Conservation (phyloP, 2,113 vertebrate species). For the Laticauda laticaudata region DNA sequence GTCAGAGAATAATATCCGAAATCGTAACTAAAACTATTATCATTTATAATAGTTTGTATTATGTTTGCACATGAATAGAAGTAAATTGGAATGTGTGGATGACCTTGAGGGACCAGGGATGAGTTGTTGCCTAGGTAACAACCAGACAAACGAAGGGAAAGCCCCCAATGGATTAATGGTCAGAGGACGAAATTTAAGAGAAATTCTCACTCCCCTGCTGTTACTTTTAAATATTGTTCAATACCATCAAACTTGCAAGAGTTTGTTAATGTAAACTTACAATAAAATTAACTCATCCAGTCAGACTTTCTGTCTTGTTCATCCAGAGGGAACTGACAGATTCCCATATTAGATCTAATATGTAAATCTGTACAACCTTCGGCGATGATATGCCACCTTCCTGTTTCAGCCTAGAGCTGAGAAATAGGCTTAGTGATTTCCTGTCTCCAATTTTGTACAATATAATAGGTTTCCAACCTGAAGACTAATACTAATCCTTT, state of each 20-base stretch:
- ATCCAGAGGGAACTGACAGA: not conserved
- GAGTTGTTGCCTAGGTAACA: too few relatives aligned
- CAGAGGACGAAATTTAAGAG: not conserved
- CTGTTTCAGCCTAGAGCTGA: not conserved
- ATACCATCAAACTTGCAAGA: not conserved
- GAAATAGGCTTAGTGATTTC: not conserved
- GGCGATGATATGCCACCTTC: not conserved
- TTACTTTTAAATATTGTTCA: not conserved
- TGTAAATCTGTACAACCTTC: not conserved
- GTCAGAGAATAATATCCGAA: not conserved
- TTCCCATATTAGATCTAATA: not conserved
- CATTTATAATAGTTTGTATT: not conserved
- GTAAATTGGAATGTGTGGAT: not conserved
- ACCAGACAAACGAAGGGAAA: not conserved
- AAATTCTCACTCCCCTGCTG: not conserved
- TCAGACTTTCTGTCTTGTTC: not conserved
- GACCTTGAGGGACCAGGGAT: not conserved
- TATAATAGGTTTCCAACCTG: not conserved
- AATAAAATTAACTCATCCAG: not conserved
- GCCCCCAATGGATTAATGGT: not conserved
- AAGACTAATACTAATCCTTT: not conserved
- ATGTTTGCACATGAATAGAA: not conserved
- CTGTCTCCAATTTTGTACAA: not conserved
- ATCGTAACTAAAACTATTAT: not conserved
- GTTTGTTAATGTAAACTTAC: not conserved